phyloP scores from a whole-genome alignment of 2,797 vertebrate genomes.

The Dendrocincla tyrannina region DNA sequence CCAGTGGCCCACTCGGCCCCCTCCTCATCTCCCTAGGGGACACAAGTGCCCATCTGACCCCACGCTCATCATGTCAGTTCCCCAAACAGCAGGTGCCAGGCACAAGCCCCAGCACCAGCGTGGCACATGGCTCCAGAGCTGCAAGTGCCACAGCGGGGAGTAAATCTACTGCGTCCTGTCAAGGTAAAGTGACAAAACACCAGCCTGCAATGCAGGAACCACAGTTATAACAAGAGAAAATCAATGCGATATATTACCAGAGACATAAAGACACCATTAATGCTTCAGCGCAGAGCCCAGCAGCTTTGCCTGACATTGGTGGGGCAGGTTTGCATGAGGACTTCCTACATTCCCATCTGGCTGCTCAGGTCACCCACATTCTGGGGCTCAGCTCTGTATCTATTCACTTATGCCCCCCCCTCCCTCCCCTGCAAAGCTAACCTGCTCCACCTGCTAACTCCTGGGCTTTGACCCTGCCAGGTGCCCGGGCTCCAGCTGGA shows the following conservation, averaged over 20 bases:
- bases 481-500: not conserved
- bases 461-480: not conserved
- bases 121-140: not conserved
- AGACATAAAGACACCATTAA: constrained; percentile 10
- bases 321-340: not conserved
- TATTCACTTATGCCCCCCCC: not conserved
- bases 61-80: fast-evolving
- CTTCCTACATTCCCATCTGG: fast-evolving
- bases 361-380: not conserved
- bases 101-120: fast-evolving
- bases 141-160: not conserved
- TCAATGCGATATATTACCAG: constrained; percentile 36
- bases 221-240: constrained; percentile 51
- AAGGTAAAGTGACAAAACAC: constrained; percentile 52
- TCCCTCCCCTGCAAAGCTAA: not conserved
- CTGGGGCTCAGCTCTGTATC: not conserved
- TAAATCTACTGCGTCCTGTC: constrained; percentile 22
- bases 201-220: not conserved
- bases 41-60: fast-evolving
- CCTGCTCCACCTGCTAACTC: not conserved
- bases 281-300: not conserved
- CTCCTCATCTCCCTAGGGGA: not conserved
- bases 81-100: fast-evolving
- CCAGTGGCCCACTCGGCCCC: fast-evolving
- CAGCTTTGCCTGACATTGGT: fast-evolving